Percentiles rank a stretch among this genome's conserved stretches.
Evolutionary conservation across 2,888 invertebrate genomes (phyloP).

Genomic region (Orgyia antiqua): DNA sequence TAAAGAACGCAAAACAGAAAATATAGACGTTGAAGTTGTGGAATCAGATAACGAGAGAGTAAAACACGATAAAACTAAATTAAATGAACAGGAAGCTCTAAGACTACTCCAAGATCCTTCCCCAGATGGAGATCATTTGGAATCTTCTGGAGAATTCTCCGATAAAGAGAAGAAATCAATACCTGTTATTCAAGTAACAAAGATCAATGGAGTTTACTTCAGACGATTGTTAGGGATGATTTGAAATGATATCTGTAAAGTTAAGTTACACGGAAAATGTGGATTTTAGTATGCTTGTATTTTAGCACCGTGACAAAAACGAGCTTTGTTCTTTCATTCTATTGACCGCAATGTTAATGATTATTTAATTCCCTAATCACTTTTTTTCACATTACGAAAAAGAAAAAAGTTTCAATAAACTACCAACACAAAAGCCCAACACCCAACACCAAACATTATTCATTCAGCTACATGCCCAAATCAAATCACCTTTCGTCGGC

Average conservation of each 20-base stretch:
- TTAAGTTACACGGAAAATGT: no score
- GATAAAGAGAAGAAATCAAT: constrained; percentile 13
- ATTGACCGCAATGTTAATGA: no score
- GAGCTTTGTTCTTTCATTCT: no score
- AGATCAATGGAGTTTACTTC: constrained; percentile 44
- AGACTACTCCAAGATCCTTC: constrained; percentile 33
- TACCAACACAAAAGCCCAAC: neutral
- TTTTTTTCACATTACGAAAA: no score
- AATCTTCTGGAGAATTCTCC: constrained; percentile 25
- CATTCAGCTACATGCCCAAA: constrained; percentile 12
- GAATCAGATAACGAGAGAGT: neutral
- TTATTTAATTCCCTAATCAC: constrained; percentile 3
- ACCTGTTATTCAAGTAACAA: constrained; percentile 32
- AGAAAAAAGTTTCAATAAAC: no score
- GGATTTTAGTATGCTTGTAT: no score
- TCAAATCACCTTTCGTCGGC: constrained; percentile 8
- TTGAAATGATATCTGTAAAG: no score
- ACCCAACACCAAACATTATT: constrained; percentile 17
- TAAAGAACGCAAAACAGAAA: no score
- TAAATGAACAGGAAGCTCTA: constrained; percentile 24
- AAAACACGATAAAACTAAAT: neutral
- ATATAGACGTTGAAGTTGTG: neutral
- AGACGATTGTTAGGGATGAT: constrained; percentile 33
- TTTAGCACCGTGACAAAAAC: no score
- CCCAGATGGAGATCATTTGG: constrained; percentile 47